Evolutionary conservation across 1,140 invertebrate species (phyloP).

Genomic region (Chionoecetes opilio): DNA sequence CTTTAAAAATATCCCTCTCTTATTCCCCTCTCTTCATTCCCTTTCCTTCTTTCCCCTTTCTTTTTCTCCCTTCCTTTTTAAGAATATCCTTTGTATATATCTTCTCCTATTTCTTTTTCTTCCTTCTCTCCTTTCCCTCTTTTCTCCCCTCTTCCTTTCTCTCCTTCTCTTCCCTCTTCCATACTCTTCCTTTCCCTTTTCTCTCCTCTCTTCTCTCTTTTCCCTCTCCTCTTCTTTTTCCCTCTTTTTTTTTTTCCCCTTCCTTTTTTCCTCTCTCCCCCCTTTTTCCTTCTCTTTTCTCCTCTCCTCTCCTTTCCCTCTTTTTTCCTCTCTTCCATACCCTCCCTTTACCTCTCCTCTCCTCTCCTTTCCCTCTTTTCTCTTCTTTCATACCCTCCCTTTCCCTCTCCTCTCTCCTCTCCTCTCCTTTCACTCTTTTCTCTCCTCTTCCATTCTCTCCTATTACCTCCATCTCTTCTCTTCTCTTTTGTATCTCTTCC

Average conservation of each 20-base stretch:
- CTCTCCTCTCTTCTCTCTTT: neutral
- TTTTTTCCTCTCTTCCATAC: too few species aligned
- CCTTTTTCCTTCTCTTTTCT: too few species aligned
- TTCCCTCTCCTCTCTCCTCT: too few species aligned
- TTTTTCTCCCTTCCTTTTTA: neutral
- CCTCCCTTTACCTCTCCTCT: too few species aligned
- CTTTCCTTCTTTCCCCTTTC: neutral
- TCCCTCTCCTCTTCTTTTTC: neutral
- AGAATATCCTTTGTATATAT: too few species aligned
- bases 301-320: too few species aligned
- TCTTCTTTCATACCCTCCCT: too few species aligned
- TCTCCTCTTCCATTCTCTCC: too few species aligned
- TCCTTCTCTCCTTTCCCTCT: neutral
- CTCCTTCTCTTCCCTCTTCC: neutral
- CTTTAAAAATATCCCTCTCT: neutral
- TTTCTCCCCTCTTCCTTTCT: neutral
- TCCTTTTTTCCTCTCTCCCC: neutral
- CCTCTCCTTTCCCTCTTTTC: too few species aligned
- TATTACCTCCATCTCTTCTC: too few species aligned
- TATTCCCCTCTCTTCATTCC: neutral
- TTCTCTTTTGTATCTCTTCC: too few species aligned
- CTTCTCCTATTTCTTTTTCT: neutral
- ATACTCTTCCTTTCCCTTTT: neutral
- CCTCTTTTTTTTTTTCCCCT: neutral
- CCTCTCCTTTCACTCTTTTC: too few species aligned